A percentile compares a stretch with the other conserved stretches of the same genome.
Conservation (phyloP, 2,113 vertebrate species). For the Sebastes fasciatus region DNA sequence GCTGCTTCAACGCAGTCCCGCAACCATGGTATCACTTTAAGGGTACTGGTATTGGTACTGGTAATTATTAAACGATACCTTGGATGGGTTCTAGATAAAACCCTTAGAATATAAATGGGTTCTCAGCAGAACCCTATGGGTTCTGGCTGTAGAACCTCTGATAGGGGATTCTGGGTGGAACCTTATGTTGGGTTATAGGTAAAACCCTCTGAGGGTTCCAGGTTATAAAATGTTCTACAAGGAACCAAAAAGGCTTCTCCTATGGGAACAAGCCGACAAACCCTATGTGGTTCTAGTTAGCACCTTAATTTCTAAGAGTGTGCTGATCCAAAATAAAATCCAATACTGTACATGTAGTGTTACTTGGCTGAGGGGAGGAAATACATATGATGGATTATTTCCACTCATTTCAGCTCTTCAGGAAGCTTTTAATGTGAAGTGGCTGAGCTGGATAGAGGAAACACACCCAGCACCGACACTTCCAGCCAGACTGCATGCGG, state of each 20-base stretch:
- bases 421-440: constrained; percentile 71
- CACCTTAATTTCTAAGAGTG: not conserved
- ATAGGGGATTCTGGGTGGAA: not conserved
- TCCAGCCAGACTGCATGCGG: constrained; percentile 46
- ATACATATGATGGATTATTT: constrained; percentile 70
- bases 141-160: not conserved
- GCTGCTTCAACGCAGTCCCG: too few relatives aligned
- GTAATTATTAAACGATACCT: too few relatives aligned
- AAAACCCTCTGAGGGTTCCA: not conserved
- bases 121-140: not conserved
- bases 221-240: not conserved
- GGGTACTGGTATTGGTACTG: too few relatives aligned
- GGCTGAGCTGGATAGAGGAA: constrained; percentile 50
- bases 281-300: not conserved
- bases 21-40: too few relatives aligned
- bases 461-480: constrained; percentile 43
- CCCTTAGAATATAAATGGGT: too few relatives aligned
- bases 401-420: constrained; percentile 62
- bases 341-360: constrained; percentile 6
- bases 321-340: not conserved
- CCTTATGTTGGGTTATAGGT: not conserved
- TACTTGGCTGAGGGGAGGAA: constrained; percentile 2
- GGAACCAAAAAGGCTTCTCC: not conserved
- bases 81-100: not conserved
- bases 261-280: too few relatives aligned